A percentile compares a stretch with the other conserved stretches of the same genome.
Evolutionary conservation across 2,888 invertebrate genomes (phyloP).

Genomic region (Drosophila colorata): DNA sequence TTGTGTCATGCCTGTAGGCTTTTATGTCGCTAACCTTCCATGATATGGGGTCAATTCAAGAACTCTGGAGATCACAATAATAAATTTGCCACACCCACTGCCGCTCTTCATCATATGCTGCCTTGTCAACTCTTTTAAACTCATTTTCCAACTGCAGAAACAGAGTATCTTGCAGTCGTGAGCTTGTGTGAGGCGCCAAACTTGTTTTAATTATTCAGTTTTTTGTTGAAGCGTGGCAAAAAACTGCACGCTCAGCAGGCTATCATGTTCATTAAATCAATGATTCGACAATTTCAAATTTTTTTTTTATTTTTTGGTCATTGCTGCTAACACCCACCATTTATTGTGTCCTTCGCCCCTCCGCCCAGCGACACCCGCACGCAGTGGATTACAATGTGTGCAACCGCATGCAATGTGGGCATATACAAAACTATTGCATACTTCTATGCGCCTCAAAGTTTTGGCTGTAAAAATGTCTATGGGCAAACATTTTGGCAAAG

Average conservation of each 20-base stretch:
- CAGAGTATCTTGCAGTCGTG: not conserved
- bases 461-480: constrained; percentile 69
- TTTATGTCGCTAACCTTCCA: no score
- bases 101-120: not conserved
- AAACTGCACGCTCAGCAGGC: constrained; percentile 34
- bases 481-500: constrained; percentile 79
- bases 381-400: constrained; percentile 55
- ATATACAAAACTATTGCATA: constrained; percentile 66
- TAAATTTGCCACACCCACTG: no score
- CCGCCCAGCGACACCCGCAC: not conserved
- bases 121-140: no score
- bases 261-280: constrained; percentile 52
- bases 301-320: constrained; percentile 35
- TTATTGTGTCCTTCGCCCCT: not conserved
- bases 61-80: no score
- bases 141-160: not conserved
- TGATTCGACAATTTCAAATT: constrained; percentile 55
- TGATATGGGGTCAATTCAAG: not conserved
- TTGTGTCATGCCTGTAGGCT: not conserved
- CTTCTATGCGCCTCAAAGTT: constrained; percentile 64
- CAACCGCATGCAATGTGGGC: constrained; percentile 61
- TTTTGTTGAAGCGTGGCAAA: constrained; percentile 4
- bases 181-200: no score
- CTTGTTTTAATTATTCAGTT: constrained; percentile 20
- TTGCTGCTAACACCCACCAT: not conserved